phyloP scores from a whole-genome alignment of 2,113 vertebrate species.

The Chauna torquata region DNA sequence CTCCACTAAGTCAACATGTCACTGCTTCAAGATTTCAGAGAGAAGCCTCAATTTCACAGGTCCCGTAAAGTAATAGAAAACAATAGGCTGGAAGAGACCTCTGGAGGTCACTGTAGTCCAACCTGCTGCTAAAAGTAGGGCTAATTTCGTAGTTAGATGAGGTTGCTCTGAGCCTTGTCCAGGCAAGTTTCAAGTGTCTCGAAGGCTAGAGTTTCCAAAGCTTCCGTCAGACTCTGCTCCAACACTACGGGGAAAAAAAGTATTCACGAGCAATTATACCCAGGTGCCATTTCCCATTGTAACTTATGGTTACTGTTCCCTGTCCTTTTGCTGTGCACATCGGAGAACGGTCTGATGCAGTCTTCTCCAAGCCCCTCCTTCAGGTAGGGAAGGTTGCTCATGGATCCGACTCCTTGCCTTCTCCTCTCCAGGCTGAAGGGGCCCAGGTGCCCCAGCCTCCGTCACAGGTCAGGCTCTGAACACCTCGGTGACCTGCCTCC shows the following conservation, averaged over 20 bases:
- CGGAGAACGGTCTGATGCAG: background rate
- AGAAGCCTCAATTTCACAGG: background rate
- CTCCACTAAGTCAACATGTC: background rate
- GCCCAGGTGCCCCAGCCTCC: background rate
- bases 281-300: background rate
- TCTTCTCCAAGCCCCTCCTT: background rate
- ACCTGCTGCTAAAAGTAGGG: background rate
- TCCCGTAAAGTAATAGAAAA: background rate
- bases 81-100: conserved; percentile 44
- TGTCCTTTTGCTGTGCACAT: background rate
- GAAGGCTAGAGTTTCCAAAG: background rate
- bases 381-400: background rate
- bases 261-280: fast-evolving
- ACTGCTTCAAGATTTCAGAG: background rate
- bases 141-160: background rate
- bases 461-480: background rate
- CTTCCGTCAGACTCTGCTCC: background rate
- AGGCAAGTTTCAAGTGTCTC: background rate
- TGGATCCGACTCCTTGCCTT: background rate
- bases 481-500: background rate
- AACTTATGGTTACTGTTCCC: fast-evolving
- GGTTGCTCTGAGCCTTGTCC: background rate
- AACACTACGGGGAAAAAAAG: background rate
- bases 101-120: conserved; percentile 63
- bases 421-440: background rate